Percentiles rank a stretch among this genome's conserved stretches.
phyloP scores from a whole-genome alignment of 1,140 invertebrate species.

The Pseudachorutes palmiensis region DNA sequence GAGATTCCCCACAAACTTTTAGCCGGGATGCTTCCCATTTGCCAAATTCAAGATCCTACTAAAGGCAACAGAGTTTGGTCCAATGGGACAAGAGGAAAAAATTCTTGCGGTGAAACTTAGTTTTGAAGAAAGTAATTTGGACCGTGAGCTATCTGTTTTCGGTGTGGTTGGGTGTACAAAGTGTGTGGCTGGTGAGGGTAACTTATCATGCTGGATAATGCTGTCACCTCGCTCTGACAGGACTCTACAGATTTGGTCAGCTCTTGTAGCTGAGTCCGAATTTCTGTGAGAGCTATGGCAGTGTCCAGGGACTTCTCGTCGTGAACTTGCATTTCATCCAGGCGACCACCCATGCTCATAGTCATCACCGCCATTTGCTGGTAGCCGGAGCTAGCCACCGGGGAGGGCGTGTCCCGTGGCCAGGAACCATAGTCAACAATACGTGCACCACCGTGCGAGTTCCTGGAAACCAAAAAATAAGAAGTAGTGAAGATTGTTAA shows the following conservation, averaged over 20 bases:
- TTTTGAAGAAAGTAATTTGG: no score
- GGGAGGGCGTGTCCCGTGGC: slow-evolving; percentile 38
- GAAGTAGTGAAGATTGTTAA: no score
- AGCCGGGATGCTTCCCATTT: no score
- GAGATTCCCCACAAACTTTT: no score
- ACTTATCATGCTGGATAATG: slow-evolving; percentile 8
- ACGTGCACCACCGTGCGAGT: not conserved
- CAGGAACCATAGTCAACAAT: slow-evolving; percentile 23
- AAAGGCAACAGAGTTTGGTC: no score
- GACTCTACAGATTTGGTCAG: slow-evolving; percentile 86
- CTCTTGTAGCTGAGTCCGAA: slow-evolving; percentile 79
- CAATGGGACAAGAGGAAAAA: no score
- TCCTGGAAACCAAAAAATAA: not conserved
- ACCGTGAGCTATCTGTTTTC: no score
- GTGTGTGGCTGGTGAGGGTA: slow-evolving; percentile 1
- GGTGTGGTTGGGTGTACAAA: no score
- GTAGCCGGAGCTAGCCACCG: slow-evolving; percentile 28
- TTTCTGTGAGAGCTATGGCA: slow-evolving; percentile 79
- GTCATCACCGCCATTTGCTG: slow-evolving; percentile 93
- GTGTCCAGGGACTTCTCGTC: slow-evolving; percentile 63
- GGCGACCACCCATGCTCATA: slow-evolving; percentile 82
- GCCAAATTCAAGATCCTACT: no score
- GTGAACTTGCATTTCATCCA: slow-evolving; percentile 74
- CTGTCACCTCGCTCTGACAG: slow-evolving; percentile 73
- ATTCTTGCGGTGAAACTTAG: no score